Base-by-base conservation (phyloP, 2,113 vertebrate genomes). In the Passer montanus region DNA sequence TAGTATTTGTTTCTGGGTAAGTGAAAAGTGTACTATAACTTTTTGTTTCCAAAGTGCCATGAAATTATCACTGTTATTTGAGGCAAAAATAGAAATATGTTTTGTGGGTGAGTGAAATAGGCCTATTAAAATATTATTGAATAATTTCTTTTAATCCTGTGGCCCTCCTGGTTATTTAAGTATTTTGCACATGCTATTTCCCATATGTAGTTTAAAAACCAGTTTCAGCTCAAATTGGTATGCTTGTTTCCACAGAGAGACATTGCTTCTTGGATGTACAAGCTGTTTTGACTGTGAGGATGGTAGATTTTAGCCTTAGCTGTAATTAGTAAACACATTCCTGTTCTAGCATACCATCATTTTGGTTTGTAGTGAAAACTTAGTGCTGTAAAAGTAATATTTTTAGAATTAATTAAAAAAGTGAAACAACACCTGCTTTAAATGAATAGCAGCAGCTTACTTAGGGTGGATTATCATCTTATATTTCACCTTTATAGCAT, bases 341-440 rank as follows among this genome's bases (percentile, higher is more conserved):
- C 39, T 50, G 21, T 20, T 76, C 52, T 77, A 53, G 24, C 23
- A 15, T 55, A 31, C 55, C 3, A 5, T 69, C n/a, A 67, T 53
- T 96, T 85, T 80, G 39, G 62, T 82, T 70, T 79, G 67, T 59
- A 83, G 27, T 76, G 59, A 90, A 93, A 94, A 74, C 70, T 66
- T 59, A 77, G 30, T 59, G 75, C 82, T 90, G 19, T 67, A 83
- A 83, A 93, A 93, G 28, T 52, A 82, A 39, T 83, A 73, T 84
- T 87, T 94, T 93, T 82, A 21, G 0, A 91, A 94, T 73, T 82
- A 91, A 91, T 94, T 95, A 75, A 67, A 89, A 79, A 95, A 92
- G 76, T 92, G 77, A 95, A 95, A 70, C 72, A 91, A 62, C 64
- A 60, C 35, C 50, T 83, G 55, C n/a, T 86, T 95, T 83, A 94